Evolutionary conservation across 2,797 vertebrate species (phyloP).

Genomic region (Podarcis siculus): DNA sequence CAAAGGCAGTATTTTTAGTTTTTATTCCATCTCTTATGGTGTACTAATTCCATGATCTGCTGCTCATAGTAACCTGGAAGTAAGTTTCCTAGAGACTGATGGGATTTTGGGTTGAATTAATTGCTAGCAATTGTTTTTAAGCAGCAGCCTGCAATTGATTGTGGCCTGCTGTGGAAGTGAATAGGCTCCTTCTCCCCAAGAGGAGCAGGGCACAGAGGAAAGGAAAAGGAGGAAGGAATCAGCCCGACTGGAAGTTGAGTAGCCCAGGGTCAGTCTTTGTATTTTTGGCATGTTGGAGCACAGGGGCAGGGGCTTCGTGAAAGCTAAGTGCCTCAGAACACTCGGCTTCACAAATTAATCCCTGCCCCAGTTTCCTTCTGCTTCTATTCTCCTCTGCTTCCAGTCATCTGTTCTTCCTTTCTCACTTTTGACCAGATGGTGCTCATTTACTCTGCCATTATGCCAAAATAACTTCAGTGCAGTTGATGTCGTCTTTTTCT

Average conservation of each 20-base stretch:
- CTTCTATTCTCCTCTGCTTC: slow-evolving; percentile 41
- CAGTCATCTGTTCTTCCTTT: slow-evolving; percentile 35
- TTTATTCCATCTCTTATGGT: no score
- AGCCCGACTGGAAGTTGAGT: not conserved
- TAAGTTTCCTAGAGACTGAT: no score
- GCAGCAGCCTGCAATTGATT: no score
- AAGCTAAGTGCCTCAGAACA: slow-evolving; percentile 16
- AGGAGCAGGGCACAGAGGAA: not conserved
- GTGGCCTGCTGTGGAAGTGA: not conserved
- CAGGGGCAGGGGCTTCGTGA: not conserved
- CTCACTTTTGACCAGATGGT: slow-evolving; percentile 48
- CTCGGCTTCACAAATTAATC: slow-evolving; percentile 38
- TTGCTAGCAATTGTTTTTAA: not conserved
- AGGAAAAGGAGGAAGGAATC: not conserved
- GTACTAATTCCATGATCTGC: no score
- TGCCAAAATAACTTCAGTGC: slow-evolving; percentile 22
- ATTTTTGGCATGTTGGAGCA: not conserved
- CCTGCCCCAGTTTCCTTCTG: slow-evolving; percentile 34
- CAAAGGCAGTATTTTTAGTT: no score
- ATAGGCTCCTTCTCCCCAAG: not conserved
- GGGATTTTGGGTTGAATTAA: no score
- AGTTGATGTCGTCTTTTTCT: not conserved
- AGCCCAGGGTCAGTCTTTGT: not conserved
- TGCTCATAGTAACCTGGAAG: no score
- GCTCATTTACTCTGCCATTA: slow-evolving; percentile 57